Base-by-base conservation (phyloP, 2,113 vertebrate genomes). In the Etheostoma spectabile region DNA sequence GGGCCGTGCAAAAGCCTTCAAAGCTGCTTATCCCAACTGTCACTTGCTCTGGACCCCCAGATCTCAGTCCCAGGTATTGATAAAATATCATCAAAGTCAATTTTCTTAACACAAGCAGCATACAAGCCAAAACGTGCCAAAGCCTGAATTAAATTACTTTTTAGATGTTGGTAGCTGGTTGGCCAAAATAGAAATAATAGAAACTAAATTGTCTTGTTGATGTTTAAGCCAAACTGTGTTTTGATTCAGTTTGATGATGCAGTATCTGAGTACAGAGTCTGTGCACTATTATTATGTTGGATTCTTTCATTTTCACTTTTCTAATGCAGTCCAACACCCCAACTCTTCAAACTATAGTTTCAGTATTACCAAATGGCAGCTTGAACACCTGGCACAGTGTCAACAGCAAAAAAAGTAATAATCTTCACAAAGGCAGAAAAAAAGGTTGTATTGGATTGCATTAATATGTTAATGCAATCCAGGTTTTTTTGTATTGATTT, bases 31-130 rank as follows among this genome's bases (percentile, higher is more conserved):
- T 99, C 81, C 96, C 96, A 3, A 95, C 96, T 7, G 85, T 98
- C 90, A 95, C 94, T 56, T 89, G 95, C 35, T 91, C 65, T 2
- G 95, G 92, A 19, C 95, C 97, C 8, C 96, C 96, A 0, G 96
- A 99, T 68, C 97, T 99, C 75, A 98, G 97, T 79, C 97, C 97
- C 80, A 96, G 97, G 97, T 99, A 92, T 21, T 19, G 15, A 16
- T 1, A 48, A 22, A 1, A 19, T 21, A 15, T 52, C 10, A 7
- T 73, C 7, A 42, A 27, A 48, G 71, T 55, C 6, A 61, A 14
- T 72, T 52, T 71, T 12, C 30, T 67, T 22, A 22, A 65, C 19
- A 42, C 3, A 35, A 59, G 51, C 2, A 24, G 45, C 27, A 49
- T 33, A 33, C 27, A 49, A 51, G 18, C 10, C 33, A 38, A 22